A percentile compares a stretch with the other conserved stretches of the same genome.
Evolutionary conservation across 2,888 invertebrate species (phyloP).

Genomic region (Serrognathus titanus): DNA sequence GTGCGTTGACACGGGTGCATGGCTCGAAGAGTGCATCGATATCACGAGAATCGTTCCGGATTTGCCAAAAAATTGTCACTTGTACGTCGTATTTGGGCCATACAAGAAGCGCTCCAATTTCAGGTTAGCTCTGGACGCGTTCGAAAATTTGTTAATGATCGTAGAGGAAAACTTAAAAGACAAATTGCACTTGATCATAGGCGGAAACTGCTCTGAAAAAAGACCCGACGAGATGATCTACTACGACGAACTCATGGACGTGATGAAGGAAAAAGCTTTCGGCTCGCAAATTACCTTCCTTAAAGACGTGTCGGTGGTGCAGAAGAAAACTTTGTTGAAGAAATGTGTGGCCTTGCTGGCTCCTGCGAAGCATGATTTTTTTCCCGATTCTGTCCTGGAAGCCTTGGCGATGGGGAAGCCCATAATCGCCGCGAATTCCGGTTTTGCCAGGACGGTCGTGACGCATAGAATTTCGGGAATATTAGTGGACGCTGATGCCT

Average conservation of each 20-base stretch:
- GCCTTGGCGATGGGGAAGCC: constrained; percentile 40
- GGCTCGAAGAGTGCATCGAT: constrained; percentile 37
- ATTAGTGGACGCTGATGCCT: constrained; percentile 38
- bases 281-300: constrained; percentile 42
- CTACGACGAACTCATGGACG: constrained; percentile 37
- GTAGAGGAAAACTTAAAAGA: constrained; percentile 32
- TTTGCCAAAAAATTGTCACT: constrained; percentile 33
- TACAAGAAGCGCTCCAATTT: constrained; percentile 40
- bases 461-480: constrained; percentile 40
- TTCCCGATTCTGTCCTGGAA: constrained; percentile 38
- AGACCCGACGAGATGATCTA: constrained; percentile 34
- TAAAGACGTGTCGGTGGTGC: constrained; percentile 37
- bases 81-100: constrained; percentile 40
- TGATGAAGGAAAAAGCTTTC: constrained; percentile 34
- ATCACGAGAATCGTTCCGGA: constrained; percentile 41
- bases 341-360: constrained; percentile 39
- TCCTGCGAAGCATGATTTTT: constrained; percentile 38
- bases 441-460: constrained; percentile 37
- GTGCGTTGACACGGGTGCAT: constrained; percentile 39
- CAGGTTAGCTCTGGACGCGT: constrained; percentile 38
- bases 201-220: constrained; percentile 34
- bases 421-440: constrained; percentile 40
- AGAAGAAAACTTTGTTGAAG: constrained; percentile 41
- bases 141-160: constrained; percentile 38
- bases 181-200: constrained; percentile 40